Base-by-base conservation (phyloP, 1,140 invertebrate genomes). In the Diabrotica undecimpunctata region DNA sequence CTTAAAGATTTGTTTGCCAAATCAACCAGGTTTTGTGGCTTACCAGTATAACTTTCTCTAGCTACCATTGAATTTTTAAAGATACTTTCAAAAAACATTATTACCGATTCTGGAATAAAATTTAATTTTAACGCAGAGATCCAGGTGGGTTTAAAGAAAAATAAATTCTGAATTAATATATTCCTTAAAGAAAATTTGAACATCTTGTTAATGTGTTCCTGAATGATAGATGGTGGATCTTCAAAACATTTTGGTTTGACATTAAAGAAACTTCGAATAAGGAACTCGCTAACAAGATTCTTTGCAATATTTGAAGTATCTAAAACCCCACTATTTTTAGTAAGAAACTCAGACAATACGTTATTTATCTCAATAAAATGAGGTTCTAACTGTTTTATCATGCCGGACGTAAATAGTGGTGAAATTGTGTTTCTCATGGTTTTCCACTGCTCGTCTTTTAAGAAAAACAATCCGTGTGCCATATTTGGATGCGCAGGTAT, bases 261-360 rank as follows among this genome's bases (percentile, higher is more conserved):
- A 10, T n/a, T 8, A 46, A 46, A 46, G n/a, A 46, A 46, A 3
- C 41, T 10, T n/a, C 41, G 8, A 8, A n/a, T n/a, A 2, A 46
- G n/a, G 3, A 46, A 46, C 67, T 85, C 83, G 0, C 81, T 83
- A 0, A 82, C 79, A 67, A 80, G 85, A 66, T 78, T 79, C 2
- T 67, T 54, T 60, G 67, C 69, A 5, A 77, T 54, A 64, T 78
- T 74, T 69, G 71, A 75, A 5, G 64, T n/a, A 41, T 79, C 75
- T 5, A 72, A 37, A 13, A 65, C 25, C 6, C 53, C 41, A 46
- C n/a, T 46, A n/a, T 46, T 46, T 46, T 46, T 46, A 46, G 8
- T 3, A 10, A 46, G n/a, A 62, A 76, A 76, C 10, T 65, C 14
- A 9, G 14, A 57, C 51, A 77, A 14, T 7, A 67, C 58, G 7